Conservation (phyloP, 2,888 invertebrate species). For the Eucera pruinosa region DNA sequence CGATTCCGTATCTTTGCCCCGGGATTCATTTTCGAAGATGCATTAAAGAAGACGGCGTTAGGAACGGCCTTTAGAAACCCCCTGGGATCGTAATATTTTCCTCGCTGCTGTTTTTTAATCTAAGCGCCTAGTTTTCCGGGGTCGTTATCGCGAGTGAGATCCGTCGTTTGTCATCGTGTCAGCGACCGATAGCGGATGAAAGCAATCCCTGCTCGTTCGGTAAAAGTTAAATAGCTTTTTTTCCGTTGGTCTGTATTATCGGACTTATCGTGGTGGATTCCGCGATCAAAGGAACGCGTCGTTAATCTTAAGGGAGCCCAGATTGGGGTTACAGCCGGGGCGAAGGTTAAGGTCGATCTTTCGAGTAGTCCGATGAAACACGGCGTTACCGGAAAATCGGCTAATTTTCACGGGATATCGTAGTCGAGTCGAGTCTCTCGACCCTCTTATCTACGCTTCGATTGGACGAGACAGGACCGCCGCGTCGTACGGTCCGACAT, state of each 20-base stretch:
- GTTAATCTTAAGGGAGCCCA: conserved; percentile 57
- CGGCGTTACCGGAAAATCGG: conserved; percentile 42
- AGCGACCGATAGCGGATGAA: conserved; percentile 29
- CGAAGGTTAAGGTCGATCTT: conserved; percentile 64
- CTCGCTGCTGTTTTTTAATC: conserved; percentile 31
- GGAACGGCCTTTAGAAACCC: no score
- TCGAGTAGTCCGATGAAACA: conserved; percentile 22
- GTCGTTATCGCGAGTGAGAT: conserved; percentile 14
- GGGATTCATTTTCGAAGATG: not conserved
- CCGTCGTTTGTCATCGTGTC: conserved; percentile 53
- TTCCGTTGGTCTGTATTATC: conserved; percentile 29
- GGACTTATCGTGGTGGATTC: conserved; percentile 59
- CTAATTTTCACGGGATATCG: conserved; percentile 45
- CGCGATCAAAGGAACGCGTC: conserved; percentile 55
- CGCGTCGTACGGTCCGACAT: conserved; percentile 5
- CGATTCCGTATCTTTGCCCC: not conserved
- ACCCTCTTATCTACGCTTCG: conserved; percentile 47
- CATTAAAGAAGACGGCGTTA: not conserved
- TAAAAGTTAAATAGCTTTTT: conserved; percentile 56
- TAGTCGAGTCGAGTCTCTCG: conserved; percentile 2
- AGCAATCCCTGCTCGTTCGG: conserved; percentile 2
- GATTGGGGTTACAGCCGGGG: conserved; percentile 46
- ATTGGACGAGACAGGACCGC: conserved; percentile 23
- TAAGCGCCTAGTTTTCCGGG: conserved; percentile 8
- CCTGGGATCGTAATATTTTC: not conserved